Evolutionary conservation across 2,888 invertebrate genomes (phyloP).

Genomic region (Spatulosminthurus flaviceps): DNA sequence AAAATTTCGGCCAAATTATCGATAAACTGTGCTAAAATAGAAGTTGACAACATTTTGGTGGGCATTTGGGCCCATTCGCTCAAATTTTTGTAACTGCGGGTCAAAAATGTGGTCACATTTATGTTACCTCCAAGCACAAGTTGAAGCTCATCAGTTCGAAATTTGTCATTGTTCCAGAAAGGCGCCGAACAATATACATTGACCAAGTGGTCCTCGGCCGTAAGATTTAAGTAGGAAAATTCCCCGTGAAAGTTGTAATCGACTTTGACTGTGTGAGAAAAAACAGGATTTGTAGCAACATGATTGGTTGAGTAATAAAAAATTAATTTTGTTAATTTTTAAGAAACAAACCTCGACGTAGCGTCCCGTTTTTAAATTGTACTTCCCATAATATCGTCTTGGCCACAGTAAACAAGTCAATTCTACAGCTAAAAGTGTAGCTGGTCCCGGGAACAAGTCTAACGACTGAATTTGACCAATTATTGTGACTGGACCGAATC

Average conservation of each 20-base stretch:
- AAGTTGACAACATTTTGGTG: too few species aligned
- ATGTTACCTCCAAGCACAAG: neutral
- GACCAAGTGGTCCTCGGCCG: neutral
- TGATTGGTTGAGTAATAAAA: too few species aligned
- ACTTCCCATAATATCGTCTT: constrained; percentile 33
- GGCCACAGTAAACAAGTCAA: constrained; percentile 34
- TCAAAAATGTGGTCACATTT: too few species aligned
- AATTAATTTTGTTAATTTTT: too few species aligned
- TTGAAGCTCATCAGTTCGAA: constrained; percentile 24
- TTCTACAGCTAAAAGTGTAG: constrained; percentile 33
- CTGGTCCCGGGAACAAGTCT: constrained; percentile 2
- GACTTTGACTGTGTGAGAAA: constrained; percentile 5
- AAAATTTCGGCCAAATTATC: too few species aligned
- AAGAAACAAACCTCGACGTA: neutral
- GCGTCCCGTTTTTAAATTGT: constrained; percentile 5
- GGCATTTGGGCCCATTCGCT: too few species aligned
- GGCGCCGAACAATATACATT: constrained; percentile 30
- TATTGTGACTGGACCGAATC: neutral
- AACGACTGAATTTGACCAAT: neutral
- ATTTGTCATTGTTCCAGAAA: constrained; percentile 37
- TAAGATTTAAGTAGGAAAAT: constrained; percentile 22
- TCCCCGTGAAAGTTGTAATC: constrained; percentile 28
- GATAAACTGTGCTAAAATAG: too few species aligned
- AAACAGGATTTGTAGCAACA: neutral
- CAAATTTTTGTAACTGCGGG: too few species aligned